phyloP scores from a whole-genome alignment of 2,888 invertebrate genomes.

The Drosophila tripunctata region DNA sequence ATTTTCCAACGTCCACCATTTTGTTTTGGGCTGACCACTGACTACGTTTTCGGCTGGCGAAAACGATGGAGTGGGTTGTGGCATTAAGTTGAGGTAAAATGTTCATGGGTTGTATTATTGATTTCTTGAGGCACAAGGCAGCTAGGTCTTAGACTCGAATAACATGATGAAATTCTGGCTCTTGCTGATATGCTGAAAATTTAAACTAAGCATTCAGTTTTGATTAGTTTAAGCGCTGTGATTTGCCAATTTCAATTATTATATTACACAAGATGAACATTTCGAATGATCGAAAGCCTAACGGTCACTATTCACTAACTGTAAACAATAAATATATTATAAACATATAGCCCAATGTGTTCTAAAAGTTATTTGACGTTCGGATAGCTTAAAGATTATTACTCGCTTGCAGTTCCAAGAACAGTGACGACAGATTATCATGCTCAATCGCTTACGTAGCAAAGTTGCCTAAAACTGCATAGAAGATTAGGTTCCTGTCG shows the following conservation, averaged over 20 bases:
- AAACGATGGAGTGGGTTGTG: background rate
- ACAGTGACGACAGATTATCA: too few species aligned
- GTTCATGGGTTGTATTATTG: constrained; percentile 51
- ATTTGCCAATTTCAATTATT: background rate
- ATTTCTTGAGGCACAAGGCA: constrained; percentile 31
- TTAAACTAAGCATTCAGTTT: background rate
- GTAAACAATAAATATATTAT: too few species aligned
- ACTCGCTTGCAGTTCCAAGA: too few species aligned
- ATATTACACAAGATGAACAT: too few species aligned
- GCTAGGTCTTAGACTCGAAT: background rate
- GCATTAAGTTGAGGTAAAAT: constrained; percentile 29
- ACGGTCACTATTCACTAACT: too few species aligned
- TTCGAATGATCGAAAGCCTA: too few species aligned
- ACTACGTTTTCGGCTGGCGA: background rate
- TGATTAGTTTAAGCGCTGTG: background rate
- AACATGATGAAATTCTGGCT: background rate
- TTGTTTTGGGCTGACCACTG: constrained; percentile 56
- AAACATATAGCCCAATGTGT: too few species aligned
- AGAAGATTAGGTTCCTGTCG: too few species aligned
- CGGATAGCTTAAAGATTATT: too few species aligned
- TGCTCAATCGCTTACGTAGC: too few species aligned
- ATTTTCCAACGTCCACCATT: constrained; percentile 50
- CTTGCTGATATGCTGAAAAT: background rate
- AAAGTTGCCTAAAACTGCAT: too few species aligned
- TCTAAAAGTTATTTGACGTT: too few species aligned